Conservation (phyloP, 2,113 vertebrate genomes). For the Chlorodrepanis virens region DNA sequence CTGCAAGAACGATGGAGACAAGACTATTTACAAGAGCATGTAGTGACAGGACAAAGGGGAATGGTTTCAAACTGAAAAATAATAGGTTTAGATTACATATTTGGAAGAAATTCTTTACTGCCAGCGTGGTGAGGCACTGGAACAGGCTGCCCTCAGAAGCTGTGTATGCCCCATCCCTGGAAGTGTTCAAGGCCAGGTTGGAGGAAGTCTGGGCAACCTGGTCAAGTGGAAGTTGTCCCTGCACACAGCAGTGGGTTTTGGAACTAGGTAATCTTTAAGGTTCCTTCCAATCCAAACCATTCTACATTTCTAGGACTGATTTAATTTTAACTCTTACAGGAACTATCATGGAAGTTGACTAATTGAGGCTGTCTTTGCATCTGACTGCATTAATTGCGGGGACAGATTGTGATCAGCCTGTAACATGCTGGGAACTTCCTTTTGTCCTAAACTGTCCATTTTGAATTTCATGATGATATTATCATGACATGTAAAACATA, state of each 20-base stretch:
- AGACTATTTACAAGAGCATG: not conserved
- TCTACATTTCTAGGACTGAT: not conserved
- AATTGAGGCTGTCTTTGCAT: not conserved
- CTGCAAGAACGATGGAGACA: not conserved
- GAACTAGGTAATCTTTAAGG: not conserved
- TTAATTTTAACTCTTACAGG: not conserved
- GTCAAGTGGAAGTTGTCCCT: not conserved
- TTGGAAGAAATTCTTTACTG: not conserved
- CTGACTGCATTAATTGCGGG: not conserved
- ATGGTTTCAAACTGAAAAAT: not conserved
- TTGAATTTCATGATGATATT: not conserved
- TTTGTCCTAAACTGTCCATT: not conserved
- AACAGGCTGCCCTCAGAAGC: not conserved
- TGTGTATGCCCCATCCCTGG: not conserved
- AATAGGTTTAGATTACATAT: not conserved
- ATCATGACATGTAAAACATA: not conserved
- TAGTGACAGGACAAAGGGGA: not conserved
- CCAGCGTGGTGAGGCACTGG: not conserved
- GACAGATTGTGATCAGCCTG: not conserved
- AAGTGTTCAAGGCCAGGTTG: not conserved
- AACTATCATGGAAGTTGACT: not conserved
- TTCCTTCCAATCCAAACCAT: not conserved
- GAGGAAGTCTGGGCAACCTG: not conserved
- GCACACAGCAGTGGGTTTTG: accelerated
- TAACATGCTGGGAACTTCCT: not conserved